These are phyloP conservation scores for Ophion slaviceki DNA, from an alignment of 2,888 invertebrate genomes.

Conservation along the genomic window DNA sequence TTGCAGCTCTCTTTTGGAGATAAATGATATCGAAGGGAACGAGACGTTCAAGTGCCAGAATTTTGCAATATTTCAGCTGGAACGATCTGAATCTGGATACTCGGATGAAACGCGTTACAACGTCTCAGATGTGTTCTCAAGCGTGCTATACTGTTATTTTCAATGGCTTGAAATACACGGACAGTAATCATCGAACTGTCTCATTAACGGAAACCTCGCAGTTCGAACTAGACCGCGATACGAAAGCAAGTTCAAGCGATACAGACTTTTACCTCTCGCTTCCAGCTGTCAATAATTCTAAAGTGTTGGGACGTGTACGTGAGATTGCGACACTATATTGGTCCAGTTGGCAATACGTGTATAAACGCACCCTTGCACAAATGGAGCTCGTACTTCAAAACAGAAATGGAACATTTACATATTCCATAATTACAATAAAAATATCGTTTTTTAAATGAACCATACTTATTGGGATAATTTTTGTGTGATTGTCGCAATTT, in stretches of 20 bases:
- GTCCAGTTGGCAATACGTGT: background rate
- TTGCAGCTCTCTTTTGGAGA: background rate
- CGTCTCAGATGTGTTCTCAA: conserved; percentile 75
- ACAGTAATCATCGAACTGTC: conserved; percentile 48
- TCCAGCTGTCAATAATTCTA: background rate
- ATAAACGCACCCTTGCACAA: too few species aligned
- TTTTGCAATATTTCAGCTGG: background rate
- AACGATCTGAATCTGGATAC: background rate
- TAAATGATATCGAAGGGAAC: background rate
- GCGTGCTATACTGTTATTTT: conserved; percentile 74
- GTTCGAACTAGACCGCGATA: conserved; percentile 58
- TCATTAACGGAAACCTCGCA: conserved; percentile 55
- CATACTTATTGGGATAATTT: too few species aligned
- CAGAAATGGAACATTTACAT: too few species aligned
- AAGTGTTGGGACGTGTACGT: background rate
- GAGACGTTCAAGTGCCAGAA: background rate
- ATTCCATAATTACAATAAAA: too few species aligned
- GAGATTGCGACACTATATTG: background rate
- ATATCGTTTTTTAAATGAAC: too few species aligned
- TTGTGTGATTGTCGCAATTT: too few species aligned
- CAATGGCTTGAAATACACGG: conserved; percentile 48
- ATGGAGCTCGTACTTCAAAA: too few species aligned
- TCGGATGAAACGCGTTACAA: conserved; percentile 25
- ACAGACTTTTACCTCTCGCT: conserved; percentile 71
- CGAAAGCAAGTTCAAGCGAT: conserved; percentile 71